phyloP scores from a whole-genome alignment of 1,140 invertebrate species.

The Brachystomella parvula region DNA sequence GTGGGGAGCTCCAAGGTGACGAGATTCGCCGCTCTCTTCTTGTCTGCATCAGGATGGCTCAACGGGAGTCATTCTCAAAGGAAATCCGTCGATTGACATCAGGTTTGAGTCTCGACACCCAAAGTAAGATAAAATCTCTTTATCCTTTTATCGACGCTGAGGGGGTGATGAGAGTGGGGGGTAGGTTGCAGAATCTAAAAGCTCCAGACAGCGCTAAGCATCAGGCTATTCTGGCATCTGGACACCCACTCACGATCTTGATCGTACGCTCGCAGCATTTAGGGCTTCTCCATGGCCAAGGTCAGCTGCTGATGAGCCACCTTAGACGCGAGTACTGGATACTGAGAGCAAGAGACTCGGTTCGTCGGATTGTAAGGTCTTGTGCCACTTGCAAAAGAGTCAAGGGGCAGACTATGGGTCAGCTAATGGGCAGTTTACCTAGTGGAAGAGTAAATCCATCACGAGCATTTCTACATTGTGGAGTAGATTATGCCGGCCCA shows the following conservation, averaged over 20 bases:
- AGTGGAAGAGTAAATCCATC: background rate
- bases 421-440: slow-evolving; percentile 26
- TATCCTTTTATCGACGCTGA: background rate
- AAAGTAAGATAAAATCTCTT: background rate
- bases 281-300: background rate
- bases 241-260: background rate
- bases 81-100: background rate
- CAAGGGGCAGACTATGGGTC: background rate
- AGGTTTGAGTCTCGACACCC: background rate
- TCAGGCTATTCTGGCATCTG: background rate
- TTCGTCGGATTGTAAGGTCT: background rate
- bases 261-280: background rate
- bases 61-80: background rate
- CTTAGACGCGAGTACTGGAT: slow-evolving; percentile 10
- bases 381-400: slow-evolving; percentile 11
- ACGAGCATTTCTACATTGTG: slow-evolving; percentile 34
- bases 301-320: background rate
- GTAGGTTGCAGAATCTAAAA: background rate
- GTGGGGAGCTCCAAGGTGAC: too few species aligned
- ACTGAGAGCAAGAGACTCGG: background rate
- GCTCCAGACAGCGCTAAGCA: background rate
- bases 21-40: background rate
- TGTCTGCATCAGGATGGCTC: background rate
- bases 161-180: background rate
- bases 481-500: slow-evolving; percentile 42